Base-by-base conservation (phyloP, 2,888 invertebrate species). In the Eupithecia centaureata region DNA sequence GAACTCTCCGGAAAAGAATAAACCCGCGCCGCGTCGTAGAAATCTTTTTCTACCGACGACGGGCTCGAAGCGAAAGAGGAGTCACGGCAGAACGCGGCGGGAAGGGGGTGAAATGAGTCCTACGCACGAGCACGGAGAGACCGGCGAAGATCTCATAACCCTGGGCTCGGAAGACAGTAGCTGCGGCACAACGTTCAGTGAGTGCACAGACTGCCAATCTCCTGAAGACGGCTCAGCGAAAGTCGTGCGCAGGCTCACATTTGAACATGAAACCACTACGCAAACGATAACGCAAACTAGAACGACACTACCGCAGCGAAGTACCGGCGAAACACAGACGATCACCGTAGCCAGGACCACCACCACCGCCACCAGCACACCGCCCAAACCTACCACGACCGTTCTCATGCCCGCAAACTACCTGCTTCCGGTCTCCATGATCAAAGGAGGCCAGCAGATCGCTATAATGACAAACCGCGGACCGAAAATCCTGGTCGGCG, bases 1-100 rank as follows among this genome's bases (percentile, higher is more conserved):
- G 76, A 97, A 96, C 80, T 96, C 96, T 0, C 97, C 97, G 0
- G 97, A 97, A 86, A 97, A 96, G 81, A 96, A 97, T 82, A 97
- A 96, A 84, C 97, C 97, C 0, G 97, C 97, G 0, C 97, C 97
- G 0, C 93, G 97, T 54, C 91, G 97, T 76, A 93, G 97, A 64
- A 95, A 96, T 0, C 96, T 96, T 84, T 95, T 95, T 15, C 96
- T 96, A 0, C 95, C 96, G 1, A 95, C 96, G 0, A 94, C 94
- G 61, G 95, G 95, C 22, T 95, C 95, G 0, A 96, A 96, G 72
- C 94, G 96, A 54, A 95, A 96, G 78, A 96, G 96, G 82, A 95
- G 95, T 65, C 94, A 94, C 28, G 94, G 94, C 66, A 93, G 94
- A 51, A 94, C 94, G 22, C 95, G 96, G 12, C 70, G 57, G 12